phyloP scores from a whole-genome alignment of 2,797 vertebrate species.

The Harpagifer antarcticus region DNA sequence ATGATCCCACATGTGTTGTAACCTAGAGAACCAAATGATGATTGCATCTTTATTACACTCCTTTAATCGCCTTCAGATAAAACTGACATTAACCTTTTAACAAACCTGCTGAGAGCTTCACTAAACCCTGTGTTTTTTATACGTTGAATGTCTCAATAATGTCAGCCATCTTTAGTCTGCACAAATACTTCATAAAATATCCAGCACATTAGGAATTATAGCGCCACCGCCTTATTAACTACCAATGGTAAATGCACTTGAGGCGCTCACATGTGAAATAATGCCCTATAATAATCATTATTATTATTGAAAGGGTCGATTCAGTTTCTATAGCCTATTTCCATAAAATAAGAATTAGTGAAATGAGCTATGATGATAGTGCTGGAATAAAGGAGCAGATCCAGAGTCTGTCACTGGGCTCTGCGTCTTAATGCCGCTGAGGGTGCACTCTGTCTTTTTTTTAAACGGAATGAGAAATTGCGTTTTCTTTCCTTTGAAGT shows the following conservation, averaged over 20 bases:
- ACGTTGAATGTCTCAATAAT: background rate
- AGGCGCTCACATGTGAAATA: constrained; percentile 90
- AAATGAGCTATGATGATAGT: constrained; percentile 78
- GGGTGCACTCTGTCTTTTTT: constrained; percentile 83
- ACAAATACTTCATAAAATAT: constrained; percentile 7
- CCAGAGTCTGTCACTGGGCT: constrained; percentile 79
- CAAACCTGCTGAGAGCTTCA: background rate
- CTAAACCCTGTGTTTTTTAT: background rate
- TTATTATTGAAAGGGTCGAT: constrained; percentile 86
- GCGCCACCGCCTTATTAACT: constrained; percentile 90
- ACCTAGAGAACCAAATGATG: constrained; percentile 26
- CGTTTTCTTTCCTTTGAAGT: constrained; percentile 94
- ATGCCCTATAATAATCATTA: constrained; percentile 87
- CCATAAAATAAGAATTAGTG: constrained; percentile 94
- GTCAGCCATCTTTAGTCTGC: constrained; percentile 2
- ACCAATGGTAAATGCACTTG: constrained; percentile 86
- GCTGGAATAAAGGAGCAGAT: constrained; percentile 14
- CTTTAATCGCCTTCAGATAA: constrained; percentile 22
- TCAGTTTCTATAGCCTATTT: constrained; percentile 88
- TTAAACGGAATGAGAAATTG: constrained; percentile 94
- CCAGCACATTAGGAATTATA: constrained; percentile 87
- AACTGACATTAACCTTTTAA: constrained; percentile 10
- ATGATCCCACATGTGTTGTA: background rate
- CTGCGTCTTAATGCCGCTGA: constrained; percentile 91
- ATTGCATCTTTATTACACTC: constrained; percentile 36